Evolutionary conservation across 2,797 vertebrate species (phyloP).

Genomic region (Diplodus puntazzo): DNA sequence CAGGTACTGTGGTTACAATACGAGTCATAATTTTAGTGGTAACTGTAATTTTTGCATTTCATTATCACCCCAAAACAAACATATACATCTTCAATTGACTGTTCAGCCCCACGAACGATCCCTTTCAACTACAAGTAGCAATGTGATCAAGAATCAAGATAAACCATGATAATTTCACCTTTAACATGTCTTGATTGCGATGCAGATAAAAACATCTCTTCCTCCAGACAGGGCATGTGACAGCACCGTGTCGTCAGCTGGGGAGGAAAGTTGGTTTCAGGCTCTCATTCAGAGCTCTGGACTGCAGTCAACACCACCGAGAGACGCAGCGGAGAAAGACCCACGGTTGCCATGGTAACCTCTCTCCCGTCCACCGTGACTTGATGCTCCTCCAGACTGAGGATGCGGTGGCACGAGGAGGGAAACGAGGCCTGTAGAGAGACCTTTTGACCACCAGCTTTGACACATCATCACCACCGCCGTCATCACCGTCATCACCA

Average conservation of each 20-base stretch:
- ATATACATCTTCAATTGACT: too few relatives aligned
- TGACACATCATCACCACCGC: slow-evolving; percentile 25
- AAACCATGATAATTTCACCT: neutral
- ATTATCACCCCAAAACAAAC: too few relatives aligned
- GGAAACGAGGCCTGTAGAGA: slow-evolving; percentile 42
- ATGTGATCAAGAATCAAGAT: neutral
- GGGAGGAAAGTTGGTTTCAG: slow-evolving; percentile 56
- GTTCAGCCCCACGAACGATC: neutral
- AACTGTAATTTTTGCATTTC: too few relatives aligned
- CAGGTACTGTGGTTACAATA: too few relatives aligned
- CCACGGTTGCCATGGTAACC: slow-evolving; percentile 77
- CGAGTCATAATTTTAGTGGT: too few relatives aligned
- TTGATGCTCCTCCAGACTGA: slow-evolving; percentile 71
- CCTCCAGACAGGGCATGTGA: neutral
- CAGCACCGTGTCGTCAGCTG: slow-evolving; percentile 1
- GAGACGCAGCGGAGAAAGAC: slow-evolving; percentile 63
- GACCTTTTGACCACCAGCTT: slow-evolving; percentile 50
- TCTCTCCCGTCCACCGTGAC: slow-evolving; percentile 68
- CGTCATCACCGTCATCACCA: neutral
- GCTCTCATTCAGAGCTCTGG: slow-evolving; percentile 57
- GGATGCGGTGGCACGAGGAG: slow-evolving; percentile 60
- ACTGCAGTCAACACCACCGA: slow-evolving; percentile 63
- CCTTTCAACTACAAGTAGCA: neutral
- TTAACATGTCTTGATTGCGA: neutral
- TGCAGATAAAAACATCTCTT: neutral